Evolutionary conservation across 2,113 vertebrate species (phyloP), one percentile per base, ranked within the genome.

Genomic region (Thinocorus orbignyianus): DNA sequence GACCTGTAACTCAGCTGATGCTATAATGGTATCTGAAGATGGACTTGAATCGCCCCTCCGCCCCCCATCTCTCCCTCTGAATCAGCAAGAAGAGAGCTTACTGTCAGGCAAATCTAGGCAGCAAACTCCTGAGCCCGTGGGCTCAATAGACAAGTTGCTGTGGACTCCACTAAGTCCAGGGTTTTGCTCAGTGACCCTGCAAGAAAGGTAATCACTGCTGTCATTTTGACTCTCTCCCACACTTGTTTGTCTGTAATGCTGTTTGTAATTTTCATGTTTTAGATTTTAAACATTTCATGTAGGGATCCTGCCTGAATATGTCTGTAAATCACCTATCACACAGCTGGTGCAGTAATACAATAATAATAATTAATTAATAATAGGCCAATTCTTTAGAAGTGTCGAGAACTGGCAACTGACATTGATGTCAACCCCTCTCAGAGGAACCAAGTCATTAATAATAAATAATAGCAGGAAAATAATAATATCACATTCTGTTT

Each of bases 331-430:
- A 89, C 74, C 93, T 94, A 94, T 95, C 86, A 96, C 81, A 93
- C 74, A 95, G 77, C 52, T 86, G 52, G 66, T 81, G 81, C 78
- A 89, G 79, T 91, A 93, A 94, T 93, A 93, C 83, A 97, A 95
- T 91, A 95, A 96, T 95, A 96, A 96, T 94, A 90, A 96, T 97
- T 96, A 96, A 97, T 97, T 97, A 97, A 96, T 95, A 95, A 97
- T 96, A 52, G 96, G 65, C 68, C 37, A 86, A 18, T 83, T 94
- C 74, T 81, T 97, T 96, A 97, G 96, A 97, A 95, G 84, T 95
- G 93, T 81, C 20, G 5, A 91, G 88, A 93, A 76, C 80, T 77
- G 70, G 91, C 74, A 96, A 87, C 91, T 92, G 89, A 93, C 94
- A 95, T 84, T 96, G 94, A 95, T 96, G 92, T 95, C 93, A 94